A percentile compares a stretch with the other conserved stretches of the same genome.
Evolutionary conservation across 2,113 vertebrate species (phyloP).

Genomic region (Clarias batrachus): DNA sequence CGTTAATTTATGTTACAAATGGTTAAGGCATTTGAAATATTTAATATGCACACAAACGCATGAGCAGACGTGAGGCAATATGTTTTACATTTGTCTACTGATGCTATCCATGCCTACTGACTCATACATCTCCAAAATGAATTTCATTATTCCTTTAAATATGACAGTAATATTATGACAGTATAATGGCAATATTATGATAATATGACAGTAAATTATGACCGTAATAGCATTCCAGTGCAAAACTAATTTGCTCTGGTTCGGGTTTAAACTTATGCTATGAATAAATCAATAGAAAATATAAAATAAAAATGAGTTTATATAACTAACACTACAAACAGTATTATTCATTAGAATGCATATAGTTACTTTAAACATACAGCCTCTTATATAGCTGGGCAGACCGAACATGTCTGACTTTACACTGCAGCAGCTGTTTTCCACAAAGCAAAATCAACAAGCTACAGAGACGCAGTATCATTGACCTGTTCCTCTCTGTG

Average conservation of each 20-base stretch:
- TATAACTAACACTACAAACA: background rate
- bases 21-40: background rate
- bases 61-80: background rate
- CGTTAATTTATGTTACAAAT: background rate
- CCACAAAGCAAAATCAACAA: slow-evolving; percentile 18
- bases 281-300: background rate
- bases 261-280: background rate
- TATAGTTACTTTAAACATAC: background rate
- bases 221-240: background rate
- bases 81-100: background rate
- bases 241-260: background rate
- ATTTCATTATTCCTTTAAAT: background rate
- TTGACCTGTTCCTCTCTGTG: background rate
- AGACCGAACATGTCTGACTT: background rate
- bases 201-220: background rate
- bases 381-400: background rate
- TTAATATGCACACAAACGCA: background rate
- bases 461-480: background rate
- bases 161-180: background rate
- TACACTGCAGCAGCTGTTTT: slow-evolving; percentile 4
- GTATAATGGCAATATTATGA: too few species aligned
- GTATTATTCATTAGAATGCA: background rate
- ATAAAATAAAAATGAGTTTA: too few species aligned
- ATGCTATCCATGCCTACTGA: background rate
- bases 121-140: background rate